Evolutionary conservation across 2,888 invertebrate genomes (phyloP), one percentile per base, ranked within the genome.

Genomic region (Lordiphosa fenestrarum): DNA sequence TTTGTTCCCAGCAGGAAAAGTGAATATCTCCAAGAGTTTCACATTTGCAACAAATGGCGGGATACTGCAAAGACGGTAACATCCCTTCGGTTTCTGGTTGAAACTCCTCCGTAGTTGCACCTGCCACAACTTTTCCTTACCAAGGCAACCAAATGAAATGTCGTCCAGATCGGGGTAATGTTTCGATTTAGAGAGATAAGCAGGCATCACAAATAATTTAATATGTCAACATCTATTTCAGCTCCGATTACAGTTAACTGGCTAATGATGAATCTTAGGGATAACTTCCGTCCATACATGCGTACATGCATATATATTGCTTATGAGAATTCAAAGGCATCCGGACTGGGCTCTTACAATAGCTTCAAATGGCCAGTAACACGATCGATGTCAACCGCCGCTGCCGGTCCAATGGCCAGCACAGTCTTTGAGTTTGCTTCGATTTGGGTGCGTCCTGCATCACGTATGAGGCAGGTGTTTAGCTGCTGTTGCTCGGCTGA

Each of bases 381-480:
- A 91, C 92, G 90, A 88, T 97, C 95, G 72, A 98, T 91, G 41
- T 94, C 87, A 73, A 92, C 91, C 72, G 92, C 93, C 38, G 94
- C 93, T 3, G 95, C 98, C 46, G 98, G 98, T n/a, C 98, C 98
- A 52, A 98, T 92, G 1, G 96, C 98, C 54, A 98, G 91, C 1
- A 98, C 98, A 56, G 98, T 98, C 82, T 93, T 92, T 7, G 96
- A 94, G 68, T 98, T 97, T 0, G 95, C 92, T 44, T 94, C 94
- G 66, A 98, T 95, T 90, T 98, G 98, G 5, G 98, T 98, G 71
- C 96, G 93, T 2, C 98, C 98, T 4, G 98, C 98, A 90, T 98
- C 98, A 67, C 93, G 91, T 62, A 98, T 94, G 25, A 96, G 87
- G 63, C 94, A 94, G 9, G 94, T 92, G 36, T 94, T 90, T 0